Evolutionary conservation across 2,888 invertebrate species (phyloP), one percentile per base, ranked within the genome.

Genomic region (Galerucella pusilla): DNA sequence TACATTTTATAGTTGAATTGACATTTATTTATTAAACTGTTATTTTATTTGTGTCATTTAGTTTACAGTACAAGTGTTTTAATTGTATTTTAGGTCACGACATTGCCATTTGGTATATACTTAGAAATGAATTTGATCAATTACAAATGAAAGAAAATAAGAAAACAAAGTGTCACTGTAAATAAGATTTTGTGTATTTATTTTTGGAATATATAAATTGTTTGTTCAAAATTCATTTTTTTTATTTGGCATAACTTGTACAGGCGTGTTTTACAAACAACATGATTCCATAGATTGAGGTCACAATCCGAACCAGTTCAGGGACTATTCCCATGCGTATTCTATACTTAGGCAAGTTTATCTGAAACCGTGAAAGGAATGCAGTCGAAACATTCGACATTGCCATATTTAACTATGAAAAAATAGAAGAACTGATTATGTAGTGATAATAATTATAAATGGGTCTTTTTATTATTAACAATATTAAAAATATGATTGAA

Each of bases 51-150:
- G 75, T 77, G 35, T 61, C 64, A 73, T 68, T 68, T 68, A 73
- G 52, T 52, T n/a, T 0, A 25, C 28, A 42, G 35, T 42, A 6
- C 35, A 42, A 42, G 35, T 42, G 35, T 42, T 42, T 42, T 42
- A 35, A 63, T 63, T 63, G 35, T 14, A 49, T 74, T 77, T 42
- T 54, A 77, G 72, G 72, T 71, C 59, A 74, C 63, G 71, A 68
- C 12, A 54, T 45, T 61, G 67, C 49, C n/a, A 49, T 73, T 28
- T 46, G 65, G 35, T 35, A 35, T 61, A 20, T 45, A 49, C 11
- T 73, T 45, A 73, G 67, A 69, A 52, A 65, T 52, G 73, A 20
- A 28, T 75, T 75, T 65, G 54, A 52, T 28, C n/a, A 73, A 54
- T 61, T 75, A 42, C 52, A 69, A 61, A 73, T 25, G 16, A 70